Base-by-base conservation (phyloP, 1,140 invertebrate species). In the Macrosteles quadrilineatus region DNA sequence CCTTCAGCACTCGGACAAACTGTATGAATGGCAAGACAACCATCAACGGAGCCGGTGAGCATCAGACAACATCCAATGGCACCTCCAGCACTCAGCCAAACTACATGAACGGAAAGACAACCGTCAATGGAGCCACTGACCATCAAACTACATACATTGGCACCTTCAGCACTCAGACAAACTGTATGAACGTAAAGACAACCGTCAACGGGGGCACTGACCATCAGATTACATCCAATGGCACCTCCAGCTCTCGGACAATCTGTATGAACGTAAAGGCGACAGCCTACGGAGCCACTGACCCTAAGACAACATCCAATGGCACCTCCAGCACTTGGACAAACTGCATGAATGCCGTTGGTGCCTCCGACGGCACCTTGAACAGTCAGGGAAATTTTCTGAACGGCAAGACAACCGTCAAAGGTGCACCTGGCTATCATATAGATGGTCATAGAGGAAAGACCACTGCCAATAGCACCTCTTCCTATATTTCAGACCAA, bases 201-300 rank as follows among this genome's bases (percentile, higher is more conserved):
- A 67, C 21, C 21, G 12, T 65, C 17, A 66, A 69, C 32, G 40
- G 29, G 14, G 27, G 45, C 53, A 36, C 50, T 11, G 9, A 43
- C 9, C n/a, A 43, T 11, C 9, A 11, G 9, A 43, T n/a, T n/a
- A 43, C 40, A 43, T 43, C 40, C 9, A 43, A 43, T n/a, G n/a
- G n/a, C n/a, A n/a, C n/a, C n/a, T n/a, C n/a, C n/a, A n/a, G n/a
- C n/a, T n/a, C n/a, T n/a, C n/a, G n/a, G n/a, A n/a, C n/a, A n/a
- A n/a, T n/a, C n/a, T n/a, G n/a, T n/a, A n/a, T n/a, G n/a, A n/a
- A n/a, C n/a, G n/a, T n/a, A n/a, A n/a, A n/a, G n/a, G n/a, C n/a
- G n/a, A n/a, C n/a, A n/a, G n/a, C n/a, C n/a, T n/a, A n/a, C n/a
- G n/a, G n/a, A n/a, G n/a, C n/a, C n/a, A n/a, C n/a, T n/a, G n/a